These are phyloP conservation scores for Artibeus lituratus DNA, from an alignment of 2,797 vertebrate species.

Conservation along the genomic window DNA sequence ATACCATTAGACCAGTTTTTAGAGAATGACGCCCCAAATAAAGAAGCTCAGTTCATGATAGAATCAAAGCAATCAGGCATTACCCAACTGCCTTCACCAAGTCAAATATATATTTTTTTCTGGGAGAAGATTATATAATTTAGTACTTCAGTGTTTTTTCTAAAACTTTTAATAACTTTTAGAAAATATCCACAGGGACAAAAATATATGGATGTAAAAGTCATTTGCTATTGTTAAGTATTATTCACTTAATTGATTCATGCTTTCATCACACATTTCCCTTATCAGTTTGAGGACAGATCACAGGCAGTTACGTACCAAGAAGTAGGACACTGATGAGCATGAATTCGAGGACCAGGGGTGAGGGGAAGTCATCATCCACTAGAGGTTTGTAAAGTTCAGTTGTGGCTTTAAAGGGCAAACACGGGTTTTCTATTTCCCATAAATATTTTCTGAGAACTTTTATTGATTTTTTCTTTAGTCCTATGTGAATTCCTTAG, in stretches of 20 bases:
- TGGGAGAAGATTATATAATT: no score
- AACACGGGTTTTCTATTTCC: not conserved
- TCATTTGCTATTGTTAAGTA: not conserved
- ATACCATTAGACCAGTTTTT: no score
- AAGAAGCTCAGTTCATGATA: no score
- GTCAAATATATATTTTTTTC: no score
- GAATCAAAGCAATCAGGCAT: no score
- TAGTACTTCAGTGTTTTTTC: no score
- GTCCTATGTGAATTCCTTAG: not conserved
- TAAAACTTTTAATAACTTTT: no score
- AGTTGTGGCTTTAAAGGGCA: not conserved
- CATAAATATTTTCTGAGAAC: slow-evolving; percentile 33
- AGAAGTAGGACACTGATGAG: not conserved
- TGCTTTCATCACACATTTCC: not conserved
- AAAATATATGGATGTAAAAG: not conserved
- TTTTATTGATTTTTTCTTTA: slow-evolving; percentile 18
- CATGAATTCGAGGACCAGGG: not conserved
- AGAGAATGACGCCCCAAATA: no score
- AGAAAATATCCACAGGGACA: no score
- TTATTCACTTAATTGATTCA: not conserved
- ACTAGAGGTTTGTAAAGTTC: not conserved
- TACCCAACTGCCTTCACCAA: no score
- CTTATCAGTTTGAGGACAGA: not conserved
- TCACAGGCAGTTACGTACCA: not conserved
- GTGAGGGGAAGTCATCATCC: not conserved